Evolutionary conservation across 2,113 vertebrate species (phyloP).

Genomic region (Cheirogaleus medius): DNA sequence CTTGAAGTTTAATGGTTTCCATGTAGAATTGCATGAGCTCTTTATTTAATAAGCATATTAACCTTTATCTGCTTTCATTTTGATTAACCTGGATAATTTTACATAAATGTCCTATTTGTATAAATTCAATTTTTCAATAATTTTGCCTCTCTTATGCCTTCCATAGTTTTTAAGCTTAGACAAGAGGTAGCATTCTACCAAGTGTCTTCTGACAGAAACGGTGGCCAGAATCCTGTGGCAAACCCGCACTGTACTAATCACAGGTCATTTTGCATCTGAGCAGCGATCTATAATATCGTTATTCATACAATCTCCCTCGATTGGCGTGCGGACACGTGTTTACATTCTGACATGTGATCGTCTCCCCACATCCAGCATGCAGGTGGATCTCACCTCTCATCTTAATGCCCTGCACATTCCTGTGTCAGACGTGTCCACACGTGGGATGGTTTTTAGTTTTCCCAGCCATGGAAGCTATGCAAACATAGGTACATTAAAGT

Average conservation of each 20-base stretch:
- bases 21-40: neutral
- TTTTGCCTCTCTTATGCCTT: neutral
- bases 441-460: neutral
- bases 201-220: neutral
- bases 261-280: too few relatives aligned
- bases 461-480: too few relatives aligned
- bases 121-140: neutral
- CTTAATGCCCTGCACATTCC: neutral
- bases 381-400: neutral
- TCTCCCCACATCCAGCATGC: neutral
- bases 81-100: neutral
- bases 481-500: neutral
- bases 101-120: neutral
- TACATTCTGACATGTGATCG: neutral
- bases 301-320: too few relatives aligned
- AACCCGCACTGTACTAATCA: too few relatives aligned
- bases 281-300: fast-evolving
- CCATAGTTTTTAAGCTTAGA: neutral
- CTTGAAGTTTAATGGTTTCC: neutral
- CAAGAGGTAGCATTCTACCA: neutral
- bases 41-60: neutral
- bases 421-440: neutral
- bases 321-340: neutral
- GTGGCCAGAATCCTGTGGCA: too few relatives aligned
- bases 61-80: neutral